These are phyloP conservation scores for Cephalopterus ornatus DNA, from an alignment of 2,113 vertebrate genomes.

Conservation along the genomic window DNA sequence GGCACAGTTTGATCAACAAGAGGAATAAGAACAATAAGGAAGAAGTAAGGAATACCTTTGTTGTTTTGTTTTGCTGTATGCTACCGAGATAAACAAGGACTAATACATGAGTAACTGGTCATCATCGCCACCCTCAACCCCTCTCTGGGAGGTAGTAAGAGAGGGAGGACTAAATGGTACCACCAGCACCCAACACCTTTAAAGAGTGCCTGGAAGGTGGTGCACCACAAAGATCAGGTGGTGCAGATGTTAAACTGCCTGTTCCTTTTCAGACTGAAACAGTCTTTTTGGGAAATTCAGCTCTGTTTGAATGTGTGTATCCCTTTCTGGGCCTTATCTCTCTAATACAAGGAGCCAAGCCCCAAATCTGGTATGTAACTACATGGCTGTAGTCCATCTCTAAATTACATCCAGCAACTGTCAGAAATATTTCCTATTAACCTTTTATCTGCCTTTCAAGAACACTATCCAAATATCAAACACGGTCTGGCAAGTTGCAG, in stretches of 20 bases:
- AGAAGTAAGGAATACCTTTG: neutral
- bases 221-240: neutral
- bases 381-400: neutral
- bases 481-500: neutral
- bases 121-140: neutral
- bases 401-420: neutral
- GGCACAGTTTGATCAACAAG: neutral
- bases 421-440: neutral
- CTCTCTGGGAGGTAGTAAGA: neutral
- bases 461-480: neutral
- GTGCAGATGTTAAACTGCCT: neutral
- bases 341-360: neutral
- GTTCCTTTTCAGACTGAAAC: neutral
- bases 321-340: neutral
- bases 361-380: neutral
- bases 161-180: neutral
- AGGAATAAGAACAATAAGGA: neutral
- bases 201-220: neutral
- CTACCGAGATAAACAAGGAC: neutral
- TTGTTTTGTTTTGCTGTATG: neutral
- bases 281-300: neutral
- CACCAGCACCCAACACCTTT: neutral
- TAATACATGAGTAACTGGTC: neutral
- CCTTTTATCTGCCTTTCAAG: neutral
- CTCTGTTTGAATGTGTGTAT: neutral